Conservation (phyloP, 2,797 vertebrate genomes). For the Stomatorhinus walkeri region DNA sequence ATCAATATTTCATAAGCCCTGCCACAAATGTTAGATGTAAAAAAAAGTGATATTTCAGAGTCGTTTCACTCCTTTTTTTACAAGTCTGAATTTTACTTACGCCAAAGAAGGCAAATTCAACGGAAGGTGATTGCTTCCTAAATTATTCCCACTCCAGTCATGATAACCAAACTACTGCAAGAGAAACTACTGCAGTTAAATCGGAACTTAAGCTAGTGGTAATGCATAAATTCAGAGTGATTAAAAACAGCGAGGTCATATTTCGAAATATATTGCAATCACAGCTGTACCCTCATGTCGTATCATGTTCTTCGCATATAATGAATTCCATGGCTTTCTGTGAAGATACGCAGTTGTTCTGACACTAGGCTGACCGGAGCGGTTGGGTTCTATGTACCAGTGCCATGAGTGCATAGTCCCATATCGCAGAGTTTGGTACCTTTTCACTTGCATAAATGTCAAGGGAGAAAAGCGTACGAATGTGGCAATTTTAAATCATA, state of each 20-base stretch:
- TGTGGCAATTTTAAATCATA: not conserved
- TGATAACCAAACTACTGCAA: conserved; percentile 36
- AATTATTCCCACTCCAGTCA: conserved; percentile 48
- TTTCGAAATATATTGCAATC: not conserved
- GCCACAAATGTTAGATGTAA: conserved; percentile 42
- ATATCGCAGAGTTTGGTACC: not conserved
- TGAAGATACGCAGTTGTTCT: not conserved
- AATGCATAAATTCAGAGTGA: not conserved
- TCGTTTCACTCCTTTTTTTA: conserved; percentile 47
- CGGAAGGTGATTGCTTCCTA: conserved; percentile 58
- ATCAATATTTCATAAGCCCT: conserved; percentile 60
- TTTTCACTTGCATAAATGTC: not conserved
- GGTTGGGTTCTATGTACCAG: not conserved
- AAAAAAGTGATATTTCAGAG: conserved; percentile 37
- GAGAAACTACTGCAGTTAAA: conserved; percentile 25
- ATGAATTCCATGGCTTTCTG: not conserved
- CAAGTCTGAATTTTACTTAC: conserved; percentile 45
- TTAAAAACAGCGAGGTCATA: not conserved
- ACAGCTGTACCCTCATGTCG: not conserved
- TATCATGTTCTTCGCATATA: not conserved
- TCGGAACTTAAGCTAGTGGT: conserved; percentile 45
- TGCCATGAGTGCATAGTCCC: not conserved
- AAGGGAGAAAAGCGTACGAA: not conserved
- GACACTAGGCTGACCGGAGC: not conserved
- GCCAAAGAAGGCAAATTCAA: conserved; percentile 56